Conservation (phyloP, 2,113 vertebrate species). For the Megalops atlanticus region DNA sequence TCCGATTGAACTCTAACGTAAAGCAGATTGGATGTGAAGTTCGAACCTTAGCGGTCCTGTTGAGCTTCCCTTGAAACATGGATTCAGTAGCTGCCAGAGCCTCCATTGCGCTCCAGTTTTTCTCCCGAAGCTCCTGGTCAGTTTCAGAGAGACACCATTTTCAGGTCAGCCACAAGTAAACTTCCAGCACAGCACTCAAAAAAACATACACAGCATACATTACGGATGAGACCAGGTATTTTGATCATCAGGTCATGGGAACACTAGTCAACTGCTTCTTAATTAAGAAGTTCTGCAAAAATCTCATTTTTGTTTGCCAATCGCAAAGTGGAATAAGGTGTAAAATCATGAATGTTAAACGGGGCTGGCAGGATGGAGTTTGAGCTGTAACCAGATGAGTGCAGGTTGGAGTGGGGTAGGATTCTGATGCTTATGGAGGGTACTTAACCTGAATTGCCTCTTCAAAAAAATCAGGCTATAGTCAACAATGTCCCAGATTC, state of each 20-base stretch:
- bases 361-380: too few species aligned
- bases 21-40: constrained; percentile 77
- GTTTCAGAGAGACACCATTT: constrained; percentile 96
- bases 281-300: background rate
- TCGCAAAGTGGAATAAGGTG: too few species aligned
- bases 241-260: background rate
- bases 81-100: constrained; percentile 99
- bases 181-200: background rate
- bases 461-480: too few species aligned
- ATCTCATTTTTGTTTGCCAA: too few species aligned
- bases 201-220: background rate
- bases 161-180: constrained; percentile 84
- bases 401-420: too few species aligned
- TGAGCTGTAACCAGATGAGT: too few species aligned
- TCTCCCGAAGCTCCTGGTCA: constrained; percentile 99
- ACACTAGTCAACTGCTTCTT: background rate
- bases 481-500: too few species aligned
- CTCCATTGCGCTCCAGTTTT: constrained; percentile 99
- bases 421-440: too few species aligned
- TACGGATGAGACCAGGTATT: background rate
- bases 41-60: constrained; percentile 98
- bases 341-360: too few species aligned
- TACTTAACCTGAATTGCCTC: too few species aligned
- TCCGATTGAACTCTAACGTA: constrained; percentile 82
- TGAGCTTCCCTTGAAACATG: constrained; percentile 98